Percentiles rank a stretch among this genome's conserved stretches.
Conservation (phyloP, 2,113 vertebrate species). For the Heteronetta atricapilla region DNA sequence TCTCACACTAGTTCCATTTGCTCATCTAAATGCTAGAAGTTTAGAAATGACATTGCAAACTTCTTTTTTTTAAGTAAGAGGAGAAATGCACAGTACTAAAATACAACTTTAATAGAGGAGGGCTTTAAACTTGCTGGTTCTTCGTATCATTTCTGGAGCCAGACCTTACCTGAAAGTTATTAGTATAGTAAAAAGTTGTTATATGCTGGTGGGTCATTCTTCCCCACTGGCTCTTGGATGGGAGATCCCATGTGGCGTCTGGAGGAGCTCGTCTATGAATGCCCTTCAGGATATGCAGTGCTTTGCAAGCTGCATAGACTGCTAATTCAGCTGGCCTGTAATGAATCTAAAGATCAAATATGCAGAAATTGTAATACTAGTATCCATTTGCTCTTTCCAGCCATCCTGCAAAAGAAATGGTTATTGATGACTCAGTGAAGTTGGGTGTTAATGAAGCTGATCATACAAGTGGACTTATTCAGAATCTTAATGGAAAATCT, state of each 20-base stretch:
- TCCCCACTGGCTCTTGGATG: background rate
- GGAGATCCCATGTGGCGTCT: background rate
- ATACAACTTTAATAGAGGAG: background rate
- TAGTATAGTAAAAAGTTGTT: background rate
- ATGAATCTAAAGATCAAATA: background rate
- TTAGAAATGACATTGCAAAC: background rate
- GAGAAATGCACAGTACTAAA: background rate
- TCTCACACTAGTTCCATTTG: background rate
- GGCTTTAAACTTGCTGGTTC: background rate
- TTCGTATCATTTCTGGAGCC: background rate
- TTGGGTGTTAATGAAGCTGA: slow-evolving; percentile 73
- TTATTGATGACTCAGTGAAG: slow-evolving; percentile 63
- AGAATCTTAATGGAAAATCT: slow-evolving; percentile 80
- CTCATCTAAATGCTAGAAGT: slow-evolving; percentile 33
- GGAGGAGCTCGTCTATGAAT: background rate
- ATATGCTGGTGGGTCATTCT: background rate
- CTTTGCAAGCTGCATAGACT: background rate
- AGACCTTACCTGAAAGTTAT: background rate
- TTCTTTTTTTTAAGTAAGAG: background rate
- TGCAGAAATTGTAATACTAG: background rate
- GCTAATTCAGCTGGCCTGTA: background rate
- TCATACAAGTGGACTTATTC: slow-evolving; percentile 55
- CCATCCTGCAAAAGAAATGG: slow-evolving; percentile 64
- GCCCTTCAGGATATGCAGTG: background rate
- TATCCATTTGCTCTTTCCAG: slow-evolving; percentile 57